Base-by-base conservation (phyloP, 1,140 invertebrate genomes). In the Zaprionus africanus region DNA sequence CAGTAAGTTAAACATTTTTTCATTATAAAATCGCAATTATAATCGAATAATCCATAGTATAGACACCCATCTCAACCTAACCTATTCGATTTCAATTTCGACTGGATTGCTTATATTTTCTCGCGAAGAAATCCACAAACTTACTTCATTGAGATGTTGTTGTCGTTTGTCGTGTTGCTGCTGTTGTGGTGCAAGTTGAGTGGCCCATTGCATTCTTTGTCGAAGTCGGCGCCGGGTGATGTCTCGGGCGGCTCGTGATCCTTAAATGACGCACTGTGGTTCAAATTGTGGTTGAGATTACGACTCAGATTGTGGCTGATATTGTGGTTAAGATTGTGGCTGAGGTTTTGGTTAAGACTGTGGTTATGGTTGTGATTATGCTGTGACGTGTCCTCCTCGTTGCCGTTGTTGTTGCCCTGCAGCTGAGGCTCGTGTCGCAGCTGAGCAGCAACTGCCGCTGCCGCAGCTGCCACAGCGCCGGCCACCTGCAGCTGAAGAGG, bases 121-220 rank as follows among this genome's bases (percentile, higher is more conserved):
- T 17, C 15, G 15, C n/a, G 17, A n/a, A 17, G 15, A 17, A 5
- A n/a, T 31, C 31, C 0, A 2, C 13, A 22, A 22, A 91, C 91
- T 87, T 63, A 92, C 91, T 92, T 92, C 91, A 92, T 91, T 64
- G 91, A 90, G 78, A 92, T 81, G 63, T 92, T 88, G 56, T 92
- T 88, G 34, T 92, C 91, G 19, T 90, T 81, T 58, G 78, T 75
- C 34, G 53, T 79, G 57, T 28, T 82, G 68, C 67, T 76, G 49
- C 62, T 66, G 36, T 67, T 75, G 67, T 92, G 84, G 34, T 91
- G 91, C 76, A 92, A 73, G 49, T 91, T 91, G 38, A 92, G 78
- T 11, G 82, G 79, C 28, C 91, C 87, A 64, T 90, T 92, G 70
- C 82, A 91, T 53, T 92, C 91, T 79, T 92, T 92, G 2, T 92